Base-by-base conservation (phyloP, 2,888 invertebrate genomes). In the Cabera pusaria region DNA sequence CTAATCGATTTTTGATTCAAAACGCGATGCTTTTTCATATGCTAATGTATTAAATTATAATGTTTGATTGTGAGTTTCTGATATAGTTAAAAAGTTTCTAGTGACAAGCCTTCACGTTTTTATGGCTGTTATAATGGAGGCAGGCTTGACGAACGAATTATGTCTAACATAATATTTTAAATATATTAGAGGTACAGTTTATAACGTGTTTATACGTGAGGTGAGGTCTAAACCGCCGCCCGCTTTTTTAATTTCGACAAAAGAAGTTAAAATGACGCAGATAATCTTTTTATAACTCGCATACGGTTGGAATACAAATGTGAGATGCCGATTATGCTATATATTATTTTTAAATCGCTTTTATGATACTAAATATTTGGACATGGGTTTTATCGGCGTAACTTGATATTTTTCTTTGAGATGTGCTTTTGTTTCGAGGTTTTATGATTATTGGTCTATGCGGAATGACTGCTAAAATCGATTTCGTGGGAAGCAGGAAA, bases 291-390 rank as follows among this genome's bases (percentile, higher is more conserved):
- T 85, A 82, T 80, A 77, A 72, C 74, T 57, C 51, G 63, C 63
- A 70, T 74, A 56, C 73, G 66, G 60, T 62, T 58, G 71, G 87
- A 83, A 87, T 87, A 87, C 81, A 77, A 82, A 88, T 82, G 73
- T 48, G 32, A 56, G 58, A 64, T 58, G 72, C 72, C 72, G 85
- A 87, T 85, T 86, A 69, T 69, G 76, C 84, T 82, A 84, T 85
- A 86, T 84, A 78, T 86, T 86, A 82, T 69, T 72, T 72, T 71
- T 72, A 76, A 81, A 86, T 87, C 64, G 78, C 75, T 81, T 86
- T 87, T 84, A 83, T 86, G 81, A 76, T 79, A 78, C 77, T 66
- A 87, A 87, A 88, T 87, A 84, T 87, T 88, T 87, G 80, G 86
- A 88, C 86, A 82, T 65, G 77, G 79, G 70, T 84, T 82, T 83